Evolutionary conservation across 2,113 vertebrate species (phyloP).

Genomic region (Syngnathus scovelli): DNA sequence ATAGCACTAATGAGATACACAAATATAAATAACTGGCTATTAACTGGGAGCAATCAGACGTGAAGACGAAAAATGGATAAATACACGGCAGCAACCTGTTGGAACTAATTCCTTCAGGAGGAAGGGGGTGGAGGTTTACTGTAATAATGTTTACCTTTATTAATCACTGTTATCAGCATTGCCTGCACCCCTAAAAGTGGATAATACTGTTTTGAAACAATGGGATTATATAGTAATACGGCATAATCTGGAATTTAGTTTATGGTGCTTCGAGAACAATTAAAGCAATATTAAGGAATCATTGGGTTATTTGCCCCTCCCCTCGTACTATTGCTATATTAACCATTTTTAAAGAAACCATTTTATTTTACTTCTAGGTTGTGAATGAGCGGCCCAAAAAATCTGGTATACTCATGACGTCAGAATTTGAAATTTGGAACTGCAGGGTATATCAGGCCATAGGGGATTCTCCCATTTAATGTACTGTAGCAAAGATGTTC

Average conservation of each 20-base stretch:
- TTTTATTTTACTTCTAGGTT: background rate
- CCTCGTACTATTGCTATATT: background rate
- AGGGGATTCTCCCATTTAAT: background rate
- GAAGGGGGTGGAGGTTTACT: slow-evolving; percentile 3
- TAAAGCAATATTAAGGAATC: background rate
- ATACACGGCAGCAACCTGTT: slow-evolving; percentile 44
- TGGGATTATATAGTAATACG: slow-evolving; percentile 3
- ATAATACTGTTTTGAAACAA: slow-evolving; percentile 31
- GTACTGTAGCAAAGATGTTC: background rate
- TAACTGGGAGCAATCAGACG: slow-evolving; percentile 37
- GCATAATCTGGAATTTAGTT: background rate
- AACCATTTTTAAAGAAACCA: too few relatives aligned
- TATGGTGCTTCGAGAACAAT: slow-evolving; percentile 10
- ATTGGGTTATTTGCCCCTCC: background rate
- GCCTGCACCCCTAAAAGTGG: slow-evolving; percentile 17
- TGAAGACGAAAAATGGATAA: slow-evolving; percentile 54
- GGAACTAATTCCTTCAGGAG: slow-evolving; percentile 41
- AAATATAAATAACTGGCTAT: slow-evolving; percentile 64
- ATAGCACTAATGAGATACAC: slow-evolving; percentile 54
- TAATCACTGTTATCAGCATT: slow-evolving; percentile 41
- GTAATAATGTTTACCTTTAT: slow-evolving; percentile 40
- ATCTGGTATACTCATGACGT: too few relatives aligned
- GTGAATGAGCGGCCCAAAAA: background rate
- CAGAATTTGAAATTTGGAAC: background rate
- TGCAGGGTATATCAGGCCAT: background rate